phyloP scores from a whole-genome alignment of 2,888 invertebrate species.

The Cosmia trapezina region DNA sequence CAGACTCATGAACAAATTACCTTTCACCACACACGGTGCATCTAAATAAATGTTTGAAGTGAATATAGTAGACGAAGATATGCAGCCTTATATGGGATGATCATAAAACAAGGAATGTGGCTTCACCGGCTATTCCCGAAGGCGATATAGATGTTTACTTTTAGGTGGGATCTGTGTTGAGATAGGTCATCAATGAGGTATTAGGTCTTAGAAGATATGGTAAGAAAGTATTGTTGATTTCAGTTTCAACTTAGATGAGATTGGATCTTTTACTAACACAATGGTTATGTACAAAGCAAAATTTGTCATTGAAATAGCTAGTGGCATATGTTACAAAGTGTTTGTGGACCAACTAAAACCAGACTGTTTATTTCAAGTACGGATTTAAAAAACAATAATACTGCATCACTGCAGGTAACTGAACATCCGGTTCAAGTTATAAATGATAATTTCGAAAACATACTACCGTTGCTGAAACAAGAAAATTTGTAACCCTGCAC shows the following conservation, averaged over 20 bases:
- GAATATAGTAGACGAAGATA: slow-evolving; percentile 21
- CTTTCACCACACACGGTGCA: slow-evolving; percentile 25
- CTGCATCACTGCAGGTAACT: neutral
- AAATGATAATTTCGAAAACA: neutral
- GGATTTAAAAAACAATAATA: neutral
- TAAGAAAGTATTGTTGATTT: neutral
- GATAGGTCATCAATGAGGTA: slow-evolving; percentile 26
- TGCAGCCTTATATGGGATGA: slow-evolving; percentile 29
- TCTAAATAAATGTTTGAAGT: slow-evolving; percentile 38
- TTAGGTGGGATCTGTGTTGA: slow-evolving; percentile 4
- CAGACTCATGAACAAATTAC: slow-evolving; percentile 19
- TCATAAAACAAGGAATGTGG: slow-evolving; percentile 44
- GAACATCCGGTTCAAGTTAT: slow-evolving; percentile 8
- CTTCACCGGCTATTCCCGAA: slow-evolving; percentile 19
- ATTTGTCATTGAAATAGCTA: neutral
- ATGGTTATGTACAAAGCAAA: neutral
- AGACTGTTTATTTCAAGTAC: neutral
- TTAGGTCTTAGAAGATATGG: neutral
- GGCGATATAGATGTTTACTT: slow-evolving; percentile 15
- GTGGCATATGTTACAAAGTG: neutral
- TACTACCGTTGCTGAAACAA: neutral
- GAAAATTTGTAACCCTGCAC: neutral
- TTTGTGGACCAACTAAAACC: neutral
- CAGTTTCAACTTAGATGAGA: neutral
- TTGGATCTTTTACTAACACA: too few relatives aligned